Conservation (phyloP, 2,797 vertebrate genomes). For the Periparus ater region DNA sequence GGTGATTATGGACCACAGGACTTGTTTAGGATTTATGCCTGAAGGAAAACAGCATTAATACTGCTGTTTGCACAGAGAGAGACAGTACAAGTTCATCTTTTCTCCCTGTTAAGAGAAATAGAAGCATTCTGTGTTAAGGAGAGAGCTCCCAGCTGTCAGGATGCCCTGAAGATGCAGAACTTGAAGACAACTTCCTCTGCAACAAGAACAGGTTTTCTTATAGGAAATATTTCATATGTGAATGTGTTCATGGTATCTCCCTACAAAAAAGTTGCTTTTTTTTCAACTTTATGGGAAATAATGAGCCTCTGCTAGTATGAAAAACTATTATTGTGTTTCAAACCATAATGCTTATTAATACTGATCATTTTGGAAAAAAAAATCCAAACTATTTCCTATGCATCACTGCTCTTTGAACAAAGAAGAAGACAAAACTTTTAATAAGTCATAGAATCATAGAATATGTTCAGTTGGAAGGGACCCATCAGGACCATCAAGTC, state of each 20-base stretch:
- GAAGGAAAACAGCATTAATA: neutral
- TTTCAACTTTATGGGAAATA: neutral
- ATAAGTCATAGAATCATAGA: neutral
- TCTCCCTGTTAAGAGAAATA: neutral
- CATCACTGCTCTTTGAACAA: neutral
- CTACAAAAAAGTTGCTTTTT: neutral
- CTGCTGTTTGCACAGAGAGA: neutral
- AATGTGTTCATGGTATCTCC: neutral
- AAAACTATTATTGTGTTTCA: neutral
- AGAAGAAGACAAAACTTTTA: neutral
- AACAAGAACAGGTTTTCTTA: neutral
- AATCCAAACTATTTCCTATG: neutral
- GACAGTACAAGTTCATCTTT: neutral
- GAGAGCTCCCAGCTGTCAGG: neutral
- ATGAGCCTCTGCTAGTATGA: neutral
- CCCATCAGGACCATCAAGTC: neutral
- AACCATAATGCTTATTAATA: neutral
- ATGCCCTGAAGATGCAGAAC: neutral
- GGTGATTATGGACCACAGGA: neutral
- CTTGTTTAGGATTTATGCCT: neutral
- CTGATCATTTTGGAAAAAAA: neutral
- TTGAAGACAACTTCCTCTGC: neutral
- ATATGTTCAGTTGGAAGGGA: neutral
- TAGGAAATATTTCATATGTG: neutral
- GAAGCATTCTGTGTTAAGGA: neutral